These are phyloP conservation scores for Dendrocincla fuliginosa DNA, from an alignment of 2,797 vertebrate genomes.

Conservation along the genomic window DNA sequence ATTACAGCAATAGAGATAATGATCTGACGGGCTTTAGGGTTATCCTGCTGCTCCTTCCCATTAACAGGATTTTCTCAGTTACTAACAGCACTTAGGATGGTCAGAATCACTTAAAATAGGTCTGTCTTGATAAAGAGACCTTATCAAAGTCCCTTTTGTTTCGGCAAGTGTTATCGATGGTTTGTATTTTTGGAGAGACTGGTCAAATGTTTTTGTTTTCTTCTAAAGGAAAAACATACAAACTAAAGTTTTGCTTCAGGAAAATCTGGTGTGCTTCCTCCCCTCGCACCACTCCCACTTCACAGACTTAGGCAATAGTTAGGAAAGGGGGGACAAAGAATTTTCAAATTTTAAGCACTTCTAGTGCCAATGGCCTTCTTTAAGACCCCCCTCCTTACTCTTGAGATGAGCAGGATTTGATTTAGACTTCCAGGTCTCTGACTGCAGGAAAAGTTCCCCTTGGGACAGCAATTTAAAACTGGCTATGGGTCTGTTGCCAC, in stretches of 20 bases:
- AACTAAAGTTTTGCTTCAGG: not conserved
- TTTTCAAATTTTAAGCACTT: not conserved
- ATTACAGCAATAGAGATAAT: not conserved
- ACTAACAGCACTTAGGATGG: not conserved
- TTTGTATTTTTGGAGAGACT: not conserved
- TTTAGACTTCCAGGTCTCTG: not conserved
- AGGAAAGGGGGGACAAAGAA: not conserved
- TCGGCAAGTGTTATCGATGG: not conserved
- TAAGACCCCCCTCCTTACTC: not conserved
- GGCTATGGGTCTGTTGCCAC: not conserved
- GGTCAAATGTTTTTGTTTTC: not conserved
- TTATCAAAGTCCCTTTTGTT: not conserved
- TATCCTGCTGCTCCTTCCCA: not conserved
- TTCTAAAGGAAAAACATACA: not conserved
- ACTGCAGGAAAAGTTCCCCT: not conserved
- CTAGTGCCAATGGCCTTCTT: not conserved
- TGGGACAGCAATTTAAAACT: accelerated
- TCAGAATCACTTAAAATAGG: not conserved
- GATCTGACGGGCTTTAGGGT: not conserved
- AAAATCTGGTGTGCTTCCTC: not conserved
- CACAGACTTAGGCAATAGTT: not conserved
- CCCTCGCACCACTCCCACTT: not conserved
- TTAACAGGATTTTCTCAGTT: not conserved
- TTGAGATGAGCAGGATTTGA: not conserved
- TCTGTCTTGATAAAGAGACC: not conserved